Conservation (phyloP, 2,113 vertebrate species). For the Leuciscus idus region DNA sequence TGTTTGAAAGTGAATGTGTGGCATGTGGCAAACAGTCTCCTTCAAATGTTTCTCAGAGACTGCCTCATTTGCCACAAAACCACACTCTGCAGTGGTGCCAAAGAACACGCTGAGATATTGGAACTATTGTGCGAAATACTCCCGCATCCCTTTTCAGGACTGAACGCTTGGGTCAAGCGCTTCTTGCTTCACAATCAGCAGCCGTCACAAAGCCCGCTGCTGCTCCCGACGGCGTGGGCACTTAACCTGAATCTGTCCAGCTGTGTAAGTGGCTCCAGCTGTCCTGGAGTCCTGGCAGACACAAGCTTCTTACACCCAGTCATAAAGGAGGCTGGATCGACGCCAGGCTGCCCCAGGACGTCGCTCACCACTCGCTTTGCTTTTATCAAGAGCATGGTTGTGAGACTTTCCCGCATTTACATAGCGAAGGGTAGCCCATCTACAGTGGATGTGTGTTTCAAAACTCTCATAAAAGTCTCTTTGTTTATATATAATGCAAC, state of each 20-base stretch:
- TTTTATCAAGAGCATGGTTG: background rate
- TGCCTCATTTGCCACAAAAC: conserved; percentile 44
- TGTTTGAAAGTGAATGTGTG: conserved; percentile 36
- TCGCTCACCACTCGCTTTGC: background rate
- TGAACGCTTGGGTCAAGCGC: conserved; percentile 19
- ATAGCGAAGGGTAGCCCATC: background rate
- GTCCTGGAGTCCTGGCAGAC: conserved; percentile 51
- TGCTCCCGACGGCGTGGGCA: conserved; percentile 59
- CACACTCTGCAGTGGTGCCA: conserved; percentile 52
- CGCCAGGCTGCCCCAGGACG: conserved; percentile 1
- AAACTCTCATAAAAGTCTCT: background rate
- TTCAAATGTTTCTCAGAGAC: conserved; percentile 15
- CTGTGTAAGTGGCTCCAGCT: conserved; percentile 54
- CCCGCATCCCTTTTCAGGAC: conserved; percentile 40
- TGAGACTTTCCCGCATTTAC: background rate
- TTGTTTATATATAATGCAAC: background rate
- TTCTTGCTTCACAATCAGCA: conserved; percentile 38
- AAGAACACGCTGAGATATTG: conserved; percentile 62
- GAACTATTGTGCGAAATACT: conserved; percentile 49
- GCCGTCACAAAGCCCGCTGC: conserved; percentile 32
- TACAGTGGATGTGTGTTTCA: background rate
- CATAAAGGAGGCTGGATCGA: conserved; percentile 16
- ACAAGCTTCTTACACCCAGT: conserved; percentile 12
- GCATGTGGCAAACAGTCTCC: conserved; percentile 35
- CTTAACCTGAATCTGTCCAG: conserved; percentile 68